A percentile compares a stretch with the other conserved stretches of the same genome.
These are phyloP conservation scores for Pollenia labialis DNA, from an alignment of 2,888 invertebrate species.

Conservation along the genomic window DNA sequence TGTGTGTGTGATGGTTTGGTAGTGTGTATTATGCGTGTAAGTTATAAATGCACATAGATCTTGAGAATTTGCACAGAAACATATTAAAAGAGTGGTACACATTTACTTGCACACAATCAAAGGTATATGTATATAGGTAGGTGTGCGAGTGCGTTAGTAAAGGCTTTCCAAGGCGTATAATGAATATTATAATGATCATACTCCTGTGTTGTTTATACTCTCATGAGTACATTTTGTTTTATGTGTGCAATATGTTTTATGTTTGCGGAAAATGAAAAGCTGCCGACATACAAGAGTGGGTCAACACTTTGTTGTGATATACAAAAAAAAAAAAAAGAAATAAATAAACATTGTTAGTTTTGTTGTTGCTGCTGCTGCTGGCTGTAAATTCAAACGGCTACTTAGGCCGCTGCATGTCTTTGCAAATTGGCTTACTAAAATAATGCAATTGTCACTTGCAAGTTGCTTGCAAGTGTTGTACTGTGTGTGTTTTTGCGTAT, in stretches of 20 bases:
- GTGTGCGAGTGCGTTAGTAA: background rate
- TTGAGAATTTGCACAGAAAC: conserved; percentile 28
- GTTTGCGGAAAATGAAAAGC: conserved; percentile 61
- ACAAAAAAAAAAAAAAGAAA: background rate
- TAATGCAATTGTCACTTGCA: conserved; percentile 46
- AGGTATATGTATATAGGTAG: too few relatives aligned
- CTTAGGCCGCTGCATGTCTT: conserved; percentile 39
- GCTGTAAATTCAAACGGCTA: conserved; percentile 18
- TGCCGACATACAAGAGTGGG: conserved; percentile 65
- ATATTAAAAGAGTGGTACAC: background rate
- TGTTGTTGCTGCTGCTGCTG: conserved; percentile 21
- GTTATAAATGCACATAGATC: conserved; percentile 10
- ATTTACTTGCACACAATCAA: background rate
- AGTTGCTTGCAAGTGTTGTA: conserved; percentile 12
- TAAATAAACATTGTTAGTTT: background rate
- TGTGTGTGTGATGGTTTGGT: too few relatives aligned
- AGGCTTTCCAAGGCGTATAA: background rate
- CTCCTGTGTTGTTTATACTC: conserved; percentile 13
- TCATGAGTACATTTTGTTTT: background rate
- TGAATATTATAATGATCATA: conserved; percentile 1
- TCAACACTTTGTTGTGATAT: conserved; percentile 54
- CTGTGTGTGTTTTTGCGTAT: conserved; percentile 3
- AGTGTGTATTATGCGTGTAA: too few relatives aligned
- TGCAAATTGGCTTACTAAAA: conserved; percentile 54
- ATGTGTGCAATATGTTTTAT: conserved; percentile 55